Percentiles rank a stretch among this genome's conserved stretches.
Conservation (phyloP, 2,888 invertebrate genomes). For the Leptinotarsa peninsularis region DNA sequence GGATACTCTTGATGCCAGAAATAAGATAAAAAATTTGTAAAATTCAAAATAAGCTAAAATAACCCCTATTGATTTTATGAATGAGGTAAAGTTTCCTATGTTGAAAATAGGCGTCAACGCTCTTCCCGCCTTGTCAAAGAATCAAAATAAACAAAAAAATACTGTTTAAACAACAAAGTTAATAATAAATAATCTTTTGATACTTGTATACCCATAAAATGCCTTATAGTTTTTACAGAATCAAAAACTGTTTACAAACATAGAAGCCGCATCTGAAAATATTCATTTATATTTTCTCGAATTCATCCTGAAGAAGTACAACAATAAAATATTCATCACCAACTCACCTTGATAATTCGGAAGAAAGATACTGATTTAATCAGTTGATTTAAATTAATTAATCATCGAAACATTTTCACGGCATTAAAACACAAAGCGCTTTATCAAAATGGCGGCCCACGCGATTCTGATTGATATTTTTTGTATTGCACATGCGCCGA, state of each 20-base stretch:
- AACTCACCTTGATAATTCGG: slow-evolving; percentile 47
- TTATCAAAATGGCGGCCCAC: slow-evolving; percentile 67
- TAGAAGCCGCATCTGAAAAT: slow-evolving; percentile 48
- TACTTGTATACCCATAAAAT: slow-evolving; percentile 15
- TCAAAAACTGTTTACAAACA: slow-evolving; percentile 52
- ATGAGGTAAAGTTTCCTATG: slow-evolving; percentile 52
- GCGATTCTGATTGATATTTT: slow-evolving; percentile 61
- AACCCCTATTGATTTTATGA: slow-evolving; percentile 53
- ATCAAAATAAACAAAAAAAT: slow-evolving; percentile 48
- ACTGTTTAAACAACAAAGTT: slow-evolving; percentile 7
- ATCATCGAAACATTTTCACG: slow-evolving; percentile 45
- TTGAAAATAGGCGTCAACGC: slow-evolving; percentile 57
- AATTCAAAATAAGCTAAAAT: slow-evolving; percentile 49
- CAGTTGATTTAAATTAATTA: slow-evolving; percentile 37
- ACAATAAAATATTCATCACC: not conserved
- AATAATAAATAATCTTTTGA: slow-evolving; percentile 6
- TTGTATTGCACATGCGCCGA: slow-evolving; percentile 52
- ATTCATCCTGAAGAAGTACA: no score
- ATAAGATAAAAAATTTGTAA: slow-evolving; percentile 35
- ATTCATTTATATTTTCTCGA: slow-evolving; percentile 24
- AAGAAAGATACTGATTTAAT: slow-evolving; percentile 31
- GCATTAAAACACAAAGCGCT: slow-evolving; percentile 57
- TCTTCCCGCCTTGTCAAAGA: slow-evolving; percentile 62
- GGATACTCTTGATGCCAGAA: slow-evolving; percentile 34
- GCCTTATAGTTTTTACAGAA: slow-evolving; percentile 32